Conservation (phyloP, 2,888 invertebrate species). For the Arrhopalites spinosus region DNA sequence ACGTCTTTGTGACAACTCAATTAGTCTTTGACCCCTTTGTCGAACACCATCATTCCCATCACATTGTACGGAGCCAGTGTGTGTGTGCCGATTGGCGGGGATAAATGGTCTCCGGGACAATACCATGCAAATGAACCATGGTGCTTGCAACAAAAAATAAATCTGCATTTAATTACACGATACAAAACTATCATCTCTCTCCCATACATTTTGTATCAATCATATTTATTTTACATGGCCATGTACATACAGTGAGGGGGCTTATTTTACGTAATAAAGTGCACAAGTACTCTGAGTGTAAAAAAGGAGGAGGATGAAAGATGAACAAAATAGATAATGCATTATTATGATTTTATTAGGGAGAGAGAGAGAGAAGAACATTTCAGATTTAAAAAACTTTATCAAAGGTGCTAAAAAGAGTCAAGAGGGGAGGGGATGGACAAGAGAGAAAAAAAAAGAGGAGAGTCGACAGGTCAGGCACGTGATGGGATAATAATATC, state of each 20-base stretch:
- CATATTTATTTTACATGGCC: conserved; percentile 1
- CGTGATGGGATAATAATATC: conserved; percentile 11
- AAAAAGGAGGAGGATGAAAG: too few relatives aligned
- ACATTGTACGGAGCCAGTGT: not conserved
- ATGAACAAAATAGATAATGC: conserved; percentile 1
- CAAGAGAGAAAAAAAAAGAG: conserved; percentile 16
- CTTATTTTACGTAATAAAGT: too few relatives aligned
- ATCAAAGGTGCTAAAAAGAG: conserved; percentile 27
- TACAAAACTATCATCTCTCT: conserved; percentile 22
- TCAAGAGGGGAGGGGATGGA: conserved; percentile 15
- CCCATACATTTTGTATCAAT: conserved; percentile 22
- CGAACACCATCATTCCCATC: too few relatives aligned
- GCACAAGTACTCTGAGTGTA: too few relatives aligned
- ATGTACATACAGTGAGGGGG: too few relatives aligned
- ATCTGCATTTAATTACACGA: conserved; percentile 38
- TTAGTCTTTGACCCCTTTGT: conserved; percentile 32
- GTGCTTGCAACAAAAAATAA: conserved; percentile 16
- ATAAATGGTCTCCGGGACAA: conserved; percentile 2
- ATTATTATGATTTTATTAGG: not conserved
- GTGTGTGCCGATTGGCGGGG: not conserved
- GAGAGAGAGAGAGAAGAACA: too few relatives aligned
- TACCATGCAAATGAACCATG: conserved; percentile 30
- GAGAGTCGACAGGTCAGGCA: conserved; percentile 32
- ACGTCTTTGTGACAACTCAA: conserved; percentile 34
- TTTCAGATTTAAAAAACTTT: conserved; percentile 2